phyloP scores from a whole-genome alignment of 2,113 vertebrate genomes.

The Phainopepla nitens region DNA sequence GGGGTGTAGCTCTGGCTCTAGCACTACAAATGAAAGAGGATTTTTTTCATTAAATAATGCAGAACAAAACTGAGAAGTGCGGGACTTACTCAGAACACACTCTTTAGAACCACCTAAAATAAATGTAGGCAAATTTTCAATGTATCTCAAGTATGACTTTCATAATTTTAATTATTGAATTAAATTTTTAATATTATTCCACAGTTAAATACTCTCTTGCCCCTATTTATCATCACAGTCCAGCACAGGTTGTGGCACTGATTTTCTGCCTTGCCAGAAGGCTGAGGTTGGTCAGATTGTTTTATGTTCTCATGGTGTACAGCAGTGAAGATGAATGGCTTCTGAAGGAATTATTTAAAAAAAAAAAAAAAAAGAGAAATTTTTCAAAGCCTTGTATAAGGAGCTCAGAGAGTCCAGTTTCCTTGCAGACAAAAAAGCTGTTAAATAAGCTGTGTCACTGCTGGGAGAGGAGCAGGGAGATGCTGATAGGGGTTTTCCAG shows the following conservation, averaged over 20 bases:
- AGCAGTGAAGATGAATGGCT: neutral
- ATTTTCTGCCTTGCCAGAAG: neutral
- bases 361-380: neutral
- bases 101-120: neutral
- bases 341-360: neutral
- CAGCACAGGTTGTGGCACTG: neutral
- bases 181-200: neutral
- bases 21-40: neutral
- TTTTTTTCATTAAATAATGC: neutral
- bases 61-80: neutral
- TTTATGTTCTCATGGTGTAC: neutral
- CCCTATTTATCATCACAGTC: neutral
- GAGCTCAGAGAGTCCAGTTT: neutral
- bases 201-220: neutral
- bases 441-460: neutral
- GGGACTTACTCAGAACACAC: neutral
- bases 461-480: neutral
- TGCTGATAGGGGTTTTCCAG: conserved; percentile 1
- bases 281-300: neutral
- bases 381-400: conserved; percentile 10
- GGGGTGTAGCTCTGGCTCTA: neutral
- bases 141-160: neutral
- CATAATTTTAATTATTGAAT: neutral
- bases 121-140: neutral
- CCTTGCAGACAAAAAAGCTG: neutral